phyloP scores from a whole-genome alignment of 1,140 invertebrate species.

The Rhyzopertha dominica region DNA sequence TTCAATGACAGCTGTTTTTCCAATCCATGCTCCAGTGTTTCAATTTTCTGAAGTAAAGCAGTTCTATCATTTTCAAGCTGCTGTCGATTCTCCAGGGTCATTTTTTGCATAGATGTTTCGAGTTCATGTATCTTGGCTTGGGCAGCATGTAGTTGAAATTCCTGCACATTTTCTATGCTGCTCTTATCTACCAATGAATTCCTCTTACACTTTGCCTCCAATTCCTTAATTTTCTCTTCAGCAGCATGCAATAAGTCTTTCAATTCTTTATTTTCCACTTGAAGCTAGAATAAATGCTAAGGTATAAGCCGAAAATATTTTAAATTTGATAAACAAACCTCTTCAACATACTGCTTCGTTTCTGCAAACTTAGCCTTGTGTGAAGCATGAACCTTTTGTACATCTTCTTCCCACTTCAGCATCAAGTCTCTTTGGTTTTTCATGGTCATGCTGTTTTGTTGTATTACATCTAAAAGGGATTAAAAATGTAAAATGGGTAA shows the following conservation, averaged over 20 bases:
- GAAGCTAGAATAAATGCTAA: conserved; percentile 14
- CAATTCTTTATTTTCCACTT: conserved; percentile 18
- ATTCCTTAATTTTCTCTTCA: conserved; percentile 16
- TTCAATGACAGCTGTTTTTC: no score
- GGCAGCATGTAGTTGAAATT: no score
- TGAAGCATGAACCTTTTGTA: conserved; percentile 45
- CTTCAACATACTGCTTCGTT: conserved; percentile 46
- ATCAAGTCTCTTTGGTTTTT: conserved; percentile 51
- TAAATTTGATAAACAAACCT: conserved; percentile 15
- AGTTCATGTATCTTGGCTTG: no score
- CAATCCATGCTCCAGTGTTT: no score
- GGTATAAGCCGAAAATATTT: neutral
- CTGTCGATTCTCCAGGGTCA: no score
- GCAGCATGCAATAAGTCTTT: conserved; percentile 14
- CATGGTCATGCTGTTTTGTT: conserved; percentile 52
- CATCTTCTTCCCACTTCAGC: conserved; percentile 49
- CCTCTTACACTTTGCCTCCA: no score
- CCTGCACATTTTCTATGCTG: no score
- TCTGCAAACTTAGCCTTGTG: conserved; percentile 52
- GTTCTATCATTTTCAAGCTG: no score
- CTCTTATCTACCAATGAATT: no score
- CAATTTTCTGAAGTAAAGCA: no score
- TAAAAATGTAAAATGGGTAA: neutral
- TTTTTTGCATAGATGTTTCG: no score
- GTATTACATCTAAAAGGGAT: conserved; percentile 46